Conservation (phyloP, 1,140 invertebrate genomes). For the Calliphora vicina region DNA sequence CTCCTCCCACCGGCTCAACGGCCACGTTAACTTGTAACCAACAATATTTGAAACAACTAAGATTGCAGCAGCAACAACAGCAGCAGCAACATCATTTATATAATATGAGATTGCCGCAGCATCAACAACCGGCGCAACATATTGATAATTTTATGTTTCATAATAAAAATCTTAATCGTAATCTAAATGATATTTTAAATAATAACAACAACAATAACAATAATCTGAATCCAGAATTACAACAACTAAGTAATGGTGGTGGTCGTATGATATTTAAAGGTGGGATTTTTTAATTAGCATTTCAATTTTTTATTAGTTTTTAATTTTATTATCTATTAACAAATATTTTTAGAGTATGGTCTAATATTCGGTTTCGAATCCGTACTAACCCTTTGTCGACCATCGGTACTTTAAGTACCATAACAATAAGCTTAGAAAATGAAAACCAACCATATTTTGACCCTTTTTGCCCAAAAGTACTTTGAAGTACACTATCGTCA, state of each 20-base stretch:
- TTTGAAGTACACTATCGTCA: too few relatives aligned
- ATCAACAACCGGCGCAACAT: conserved; percentile 46
- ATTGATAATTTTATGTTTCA: conserved; percentile 44
- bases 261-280: conserved; percentile 20
- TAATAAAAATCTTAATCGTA: conserved; percentile 15
- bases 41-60: conserved; percentile 56
- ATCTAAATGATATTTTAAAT: conserved; percentile 39
- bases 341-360: too few relatives aligned
- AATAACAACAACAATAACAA: conserved; percentile 49
- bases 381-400: too few relatives aligned
- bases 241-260: conserved; percentile 41
- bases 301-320: background rate
- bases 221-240: conserved; percentile 22
- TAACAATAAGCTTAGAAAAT: too few relatives aligned
- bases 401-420: too few relatives aligned
- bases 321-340: too few relatives aligned
- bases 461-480: too few relatives aligned
- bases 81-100: conserved; percentile 42
- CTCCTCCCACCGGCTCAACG: background rate
- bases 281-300: conserved; percentile 11
- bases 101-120: conserved; percentile 35
- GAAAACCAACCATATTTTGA: too few relatives aligned
- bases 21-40: conserved; percentile 54
- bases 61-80: conserved; percentile 39
- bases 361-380: too few relatives aligned